Evolutionary conservation across 92 coral and sea anemone genomes (phyloP).

Genomic region (Umimayanthus kanabou): DNA sequence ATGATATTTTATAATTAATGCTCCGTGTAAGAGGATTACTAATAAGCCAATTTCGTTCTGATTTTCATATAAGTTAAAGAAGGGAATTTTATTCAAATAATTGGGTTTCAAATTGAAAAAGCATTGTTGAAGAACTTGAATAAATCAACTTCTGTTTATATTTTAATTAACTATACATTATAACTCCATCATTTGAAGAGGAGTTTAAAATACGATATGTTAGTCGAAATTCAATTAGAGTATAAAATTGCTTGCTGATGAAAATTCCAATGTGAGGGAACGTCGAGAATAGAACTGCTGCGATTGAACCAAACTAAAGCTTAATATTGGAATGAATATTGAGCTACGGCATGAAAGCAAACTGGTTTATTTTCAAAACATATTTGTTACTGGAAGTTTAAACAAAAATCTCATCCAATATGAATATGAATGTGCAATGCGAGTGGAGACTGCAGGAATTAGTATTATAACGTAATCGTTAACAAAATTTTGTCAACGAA

Average conservation of each 20-base stretch:
- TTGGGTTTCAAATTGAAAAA: not conserved
- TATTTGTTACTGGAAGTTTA: not conserved
- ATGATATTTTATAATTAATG: too few relatives aligned
- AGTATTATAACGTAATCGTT: too few relatives aligned
- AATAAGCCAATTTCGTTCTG: not conserved
- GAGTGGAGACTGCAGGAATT: not conserved
- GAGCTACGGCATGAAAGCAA: not conserved
- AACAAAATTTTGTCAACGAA: too few relatives aligned
- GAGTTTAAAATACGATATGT: too few relatives aligned
- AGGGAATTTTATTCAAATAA: not conserved
- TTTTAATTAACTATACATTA: too few relatives aligned
- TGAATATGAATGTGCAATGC: not conserved
- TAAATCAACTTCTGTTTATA: not conserved
- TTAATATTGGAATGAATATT: not conserved
- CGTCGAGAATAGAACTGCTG: not conserved
- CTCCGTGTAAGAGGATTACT: not conserved
- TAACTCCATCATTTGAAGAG: not conserved
- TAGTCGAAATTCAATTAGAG: not conserved
- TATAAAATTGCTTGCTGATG: not conserved
- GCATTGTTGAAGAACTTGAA: not conserved
- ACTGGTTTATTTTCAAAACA: not conserved
- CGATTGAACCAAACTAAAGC: not conserved
- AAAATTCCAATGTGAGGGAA: not conserved
- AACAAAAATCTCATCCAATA: not conserved
- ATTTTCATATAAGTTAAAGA: not conserved